Conservation (phyloP, 2,888 invertebrate genomes). For the Euplagia quadripunctaria region DNA sequence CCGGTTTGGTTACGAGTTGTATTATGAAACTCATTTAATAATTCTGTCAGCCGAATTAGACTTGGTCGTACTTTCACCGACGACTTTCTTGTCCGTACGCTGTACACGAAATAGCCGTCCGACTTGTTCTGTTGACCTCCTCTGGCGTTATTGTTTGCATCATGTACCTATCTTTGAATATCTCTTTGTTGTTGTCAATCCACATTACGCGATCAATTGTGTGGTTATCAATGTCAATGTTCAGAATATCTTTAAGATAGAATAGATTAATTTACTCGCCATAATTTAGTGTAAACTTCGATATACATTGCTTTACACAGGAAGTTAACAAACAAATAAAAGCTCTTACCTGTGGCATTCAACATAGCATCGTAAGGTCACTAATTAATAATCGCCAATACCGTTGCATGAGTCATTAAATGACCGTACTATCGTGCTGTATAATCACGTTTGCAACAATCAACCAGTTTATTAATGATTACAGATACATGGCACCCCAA, state of each 20-base stretch:
- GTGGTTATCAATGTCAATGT: slow-evolving; percentile 65
- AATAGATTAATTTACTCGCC: slow-evolving; percentile 16
- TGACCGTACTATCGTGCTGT: slow-evolving; percentile 58
- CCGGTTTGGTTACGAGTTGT: slow-evolving; percentile 77
- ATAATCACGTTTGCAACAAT: slow-evolving; percentile 58
- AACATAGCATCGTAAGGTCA: slow-evolving; percentile 25
- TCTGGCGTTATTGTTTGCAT: slow-evolving; percentile 67
- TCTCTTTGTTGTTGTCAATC: slow-evolving; percentile 67
- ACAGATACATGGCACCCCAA: slow-evolving; percentile 74
- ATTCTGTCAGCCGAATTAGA: slow-evolving; percentile 77
- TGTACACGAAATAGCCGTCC: slow-evolving; percentile 62
- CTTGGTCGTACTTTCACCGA: slow-evolving; percentile 80
- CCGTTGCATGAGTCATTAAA: slow-evolving; percentile 57
- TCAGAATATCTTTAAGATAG: slow-evolving; percentile 50
- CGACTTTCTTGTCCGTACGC: slow-evolving; percentile 75
- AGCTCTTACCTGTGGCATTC: slow-evolving; percentile 21
- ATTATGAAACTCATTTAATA: slow-evolving; percentile 81
- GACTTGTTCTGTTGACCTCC: slow-evolving; percentile 74
- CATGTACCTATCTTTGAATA: slow-evolving; percentile 66
- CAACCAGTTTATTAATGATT: slow-evolving; percentile 56
- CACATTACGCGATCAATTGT: slow-evolving; percentile 56
- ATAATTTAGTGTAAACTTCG: slow-evolving; percentile 26
- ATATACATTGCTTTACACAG: slow-evolving; percentile 12
- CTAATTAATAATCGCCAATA: slow-evolving; percentile 51
- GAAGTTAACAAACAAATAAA: slow-evolving; percentile 23